Conservation (phyloP, 2,797 vertebrate genomes). For the Sarcoramphus papa region DNA sequence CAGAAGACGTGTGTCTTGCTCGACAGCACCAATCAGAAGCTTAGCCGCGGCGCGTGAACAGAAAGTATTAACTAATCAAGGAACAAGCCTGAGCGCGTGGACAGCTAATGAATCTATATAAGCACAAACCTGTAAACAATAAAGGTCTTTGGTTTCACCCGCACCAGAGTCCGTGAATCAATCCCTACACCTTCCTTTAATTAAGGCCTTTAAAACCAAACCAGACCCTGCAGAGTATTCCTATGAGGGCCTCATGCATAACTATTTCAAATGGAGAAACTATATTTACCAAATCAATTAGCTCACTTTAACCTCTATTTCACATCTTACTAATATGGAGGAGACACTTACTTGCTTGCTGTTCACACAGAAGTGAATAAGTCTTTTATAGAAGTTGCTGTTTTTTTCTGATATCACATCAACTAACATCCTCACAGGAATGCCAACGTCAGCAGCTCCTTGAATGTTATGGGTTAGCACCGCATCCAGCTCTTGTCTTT, state of each 20-base stretch:
- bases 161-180: too few relatives aligned
- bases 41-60: too few relatives aligned
- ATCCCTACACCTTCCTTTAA: background rate
- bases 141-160: too few relatives aligned
- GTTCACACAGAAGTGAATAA: conserved; percentile 60
- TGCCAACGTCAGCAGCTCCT: conserved; percentile 63
- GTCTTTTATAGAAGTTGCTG: conserved; percentile 53
- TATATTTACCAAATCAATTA: background rate
- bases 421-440: conserved; percentile 67
- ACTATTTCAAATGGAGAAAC: background rate
- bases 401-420: conserved; percentile 58
- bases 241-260: background rate
- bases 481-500: conserved; percentile 58
- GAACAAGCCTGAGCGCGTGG: too few relatives aligned
- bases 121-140: too few relatives aligned
- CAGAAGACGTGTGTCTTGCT: too few relatives aligned
- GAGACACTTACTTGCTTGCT: conserved; percentile 71
- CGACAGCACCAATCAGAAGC: too few relatives aligned
- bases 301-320: background rate
- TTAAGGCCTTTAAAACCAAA: background rate
- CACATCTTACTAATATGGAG: background rate
- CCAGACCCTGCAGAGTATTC: background rate
- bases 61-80: too few relatives aligned
- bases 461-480: conserved; percentile 74
- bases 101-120: too few relatives aligned